Conservation (phyloP, 2,797 vertebrate genomes). For the Anas capensis region DNA sequence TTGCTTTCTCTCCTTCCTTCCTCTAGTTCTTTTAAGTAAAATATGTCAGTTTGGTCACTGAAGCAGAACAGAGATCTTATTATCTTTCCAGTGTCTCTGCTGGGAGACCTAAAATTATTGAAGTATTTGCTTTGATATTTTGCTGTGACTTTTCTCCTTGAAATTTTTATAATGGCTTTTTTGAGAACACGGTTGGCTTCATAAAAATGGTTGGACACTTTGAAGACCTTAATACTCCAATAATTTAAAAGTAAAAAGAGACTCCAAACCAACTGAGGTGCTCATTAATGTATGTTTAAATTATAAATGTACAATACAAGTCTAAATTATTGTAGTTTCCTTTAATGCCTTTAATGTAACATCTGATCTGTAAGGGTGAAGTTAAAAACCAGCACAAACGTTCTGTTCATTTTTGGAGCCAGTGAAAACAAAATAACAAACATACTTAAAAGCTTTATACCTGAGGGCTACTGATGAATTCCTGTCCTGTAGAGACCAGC, state of each 20-base stretch:
- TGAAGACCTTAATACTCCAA: slow-evolving; percentile 61
- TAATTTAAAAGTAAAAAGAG: slow-evolving; percentile 55
- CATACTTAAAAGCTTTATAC: background rate
- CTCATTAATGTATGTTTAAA: slow-evolving; percentile 51
- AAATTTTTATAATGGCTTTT: slow-evolving; percentile 72
- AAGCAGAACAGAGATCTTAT: slow-evolving; percentile 73
- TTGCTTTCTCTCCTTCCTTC: slow-evolving; percentile 54
- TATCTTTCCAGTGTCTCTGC: slow-evolving; percentile 73
- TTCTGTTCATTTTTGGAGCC: background rate
- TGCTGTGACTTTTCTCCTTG: slow-evolving; percentile 62
- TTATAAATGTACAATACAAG: slow-evolving; percentile 22
- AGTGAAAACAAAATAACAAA: background rate
- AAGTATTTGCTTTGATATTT: slow-evolving; percentile 78
- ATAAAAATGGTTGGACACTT: slow-evolving; percentile 35
- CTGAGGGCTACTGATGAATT: background rate
- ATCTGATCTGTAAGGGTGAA: background rate
- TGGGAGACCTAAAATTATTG: slow-evolving; percentile 77
- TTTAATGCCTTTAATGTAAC: slow-evolving; percentile 31
- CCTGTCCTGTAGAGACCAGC: background rate
- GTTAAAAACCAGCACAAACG: background rate
- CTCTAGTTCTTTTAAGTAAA: slow-evolving; percentile 68
- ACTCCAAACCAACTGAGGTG: background rate
- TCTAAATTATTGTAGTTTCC: background rate
- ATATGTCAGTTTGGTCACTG: slow-evolving; percentile 66
- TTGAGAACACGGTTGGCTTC: slow-evolving; percentile 60